phyloP scores from a whole-genome alignment of 2,113 vertebrate genomes.

The Panthera uncia region DNA sequence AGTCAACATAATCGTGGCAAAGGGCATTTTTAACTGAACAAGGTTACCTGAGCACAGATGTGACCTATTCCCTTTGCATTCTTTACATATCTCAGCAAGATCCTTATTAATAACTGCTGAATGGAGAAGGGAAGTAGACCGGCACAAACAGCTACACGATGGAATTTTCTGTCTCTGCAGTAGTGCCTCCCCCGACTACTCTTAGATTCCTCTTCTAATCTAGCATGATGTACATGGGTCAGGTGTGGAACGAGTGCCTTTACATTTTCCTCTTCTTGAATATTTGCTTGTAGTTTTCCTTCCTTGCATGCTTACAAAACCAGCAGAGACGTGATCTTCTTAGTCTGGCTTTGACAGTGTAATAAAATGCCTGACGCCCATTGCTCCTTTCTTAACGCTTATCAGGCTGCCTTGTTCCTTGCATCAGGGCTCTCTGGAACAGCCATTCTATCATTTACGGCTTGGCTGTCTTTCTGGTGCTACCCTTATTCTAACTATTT shows the following conservation, averaged over 20 bases:
- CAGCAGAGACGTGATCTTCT: background rate
- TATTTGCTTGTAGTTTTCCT: constrained; percentile 35
- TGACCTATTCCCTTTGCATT: background rate
- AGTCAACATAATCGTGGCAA: background rate
- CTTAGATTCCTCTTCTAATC: background rate
- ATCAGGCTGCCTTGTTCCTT: background rate
- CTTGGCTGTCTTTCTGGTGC: constrained; percentile 13
- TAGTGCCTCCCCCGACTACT: background rate
- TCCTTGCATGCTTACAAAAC: background rate
- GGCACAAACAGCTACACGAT: background rate
- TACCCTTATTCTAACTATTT: background rate
- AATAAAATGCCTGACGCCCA: background rate
- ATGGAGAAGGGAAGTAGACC: background rate
- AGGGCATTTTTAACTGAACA: background rate
- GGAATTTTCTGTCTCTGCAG: background rate
- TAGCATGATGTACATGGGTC: background rate
- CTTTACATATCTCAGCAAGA: background rate
- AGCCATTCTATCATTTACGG: background rate
- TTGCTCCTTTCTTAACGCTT: background rate
- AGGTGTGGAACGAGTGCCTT: background rate
- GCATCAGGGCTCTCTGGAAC: background rate
- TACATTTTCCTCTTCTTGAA: constrained; percentile 34
- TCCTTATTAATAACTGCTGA: background rate
- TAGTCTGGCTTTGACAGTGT: background rate
- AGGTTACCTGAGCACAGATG: background rate